Evolutionary conservation across 2,888 invertebrate species (phyloP).

Genomic region (Hybos culiciformis): DNA sequence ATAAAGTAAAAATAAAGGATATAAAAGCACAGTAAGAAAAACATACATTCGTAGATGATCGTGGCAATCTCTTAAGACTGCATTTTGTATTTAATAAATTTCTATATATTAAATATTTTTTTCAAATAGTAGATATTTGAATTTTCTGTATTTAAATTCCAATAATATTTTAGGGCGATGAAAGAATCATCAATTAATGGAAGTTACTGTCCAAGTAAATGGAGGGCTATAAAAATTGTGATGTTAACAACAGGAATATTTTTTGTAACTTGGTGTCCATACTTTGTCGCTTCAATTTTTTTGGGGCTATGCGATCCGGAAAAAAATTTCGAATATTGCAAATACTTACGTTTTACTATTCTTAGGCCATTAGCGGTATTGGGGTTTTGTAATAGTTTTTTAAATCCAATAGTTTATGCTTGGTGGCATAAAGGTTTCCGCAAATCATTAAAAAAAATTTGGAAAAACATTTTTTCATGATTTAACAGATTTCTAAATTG

Average conservation of each 20-base stretch:
- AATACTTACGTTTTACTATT: constrained; percentile 38
- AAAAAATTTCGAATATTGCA: constrained; percentile 37
- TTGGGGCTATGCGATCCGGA: constrained; percentile 42
- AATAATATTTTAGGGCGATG: too few relatives aligned
- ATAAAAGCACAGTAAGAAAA: too few relatives aligned
- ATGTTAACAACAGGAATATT: constrained; percentile 47
- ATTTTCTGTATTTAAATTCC: too few relatives aligned
- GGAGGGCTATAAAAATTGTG: constrained; percentile 49
- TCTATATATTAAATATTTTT: too few relatives aligned
- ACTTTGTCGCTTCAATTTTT: constrained; percentile 42
- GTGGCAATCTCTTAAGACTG: too few relatives aligned
- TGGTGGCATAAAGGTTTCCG: constrained; percentile 60
- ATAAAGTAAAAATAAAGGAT: too few relatives aligned
- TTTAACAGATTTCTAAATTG: too few relatives aligned
- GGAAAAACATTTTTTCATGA: too few relatives aligned
- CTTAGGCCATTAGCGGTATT: constrained; percentile 45
- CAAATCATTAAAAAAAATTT: constrained; percentile 18
- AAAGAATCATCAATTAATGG: constrained; percentile 10
- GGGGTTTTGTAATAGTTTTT: constrained; percentile 45
- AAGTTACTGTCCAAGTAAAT: constrained; percentile 38
- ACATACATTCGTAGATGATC: too few relatives aligned
- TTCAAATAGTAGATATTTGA: too few relatives aligned
- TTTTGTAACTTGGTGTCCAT: constrained; percentile 47
- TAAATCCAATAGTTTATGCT: constrained; percentile 53
- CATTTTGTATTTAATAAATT: too few relatives aligned